Percentiles rank a stretch among this genome's conserved stretches.
Evolutionary conservation across 2,797 vertebrate genomes (phyloP).

Genomic region (Brotula barbata): DNA sequence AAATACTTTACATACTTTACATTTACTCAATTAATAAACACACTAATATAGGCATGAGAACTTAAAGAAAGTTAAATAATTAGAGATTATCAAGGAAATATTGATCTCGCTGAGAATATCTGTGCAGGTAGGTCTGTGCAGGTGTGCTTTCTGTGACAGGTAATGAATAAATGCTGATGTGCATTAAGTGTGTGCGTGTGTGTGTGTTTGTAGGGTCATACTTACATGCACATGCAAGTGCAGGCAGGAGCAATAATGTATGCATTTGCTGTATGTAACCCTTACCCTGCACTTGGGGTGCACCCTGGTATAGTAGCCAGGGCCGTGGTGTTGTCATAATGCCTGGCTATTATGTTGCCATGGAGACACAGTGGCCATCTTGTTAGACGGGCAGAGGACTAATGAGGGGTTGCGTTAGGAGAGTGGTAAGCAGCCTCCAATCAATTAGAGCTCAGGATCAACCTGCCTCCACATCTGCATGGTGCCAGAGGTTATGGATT

Average conservation of each 20-base stretch:
- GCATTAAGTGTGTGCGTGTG: slow-evolving; percentile 25
- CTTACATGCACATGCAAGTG: slow-evolving; percentile 68
- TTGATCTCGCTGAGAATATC: slow-evolving; percentile 70
- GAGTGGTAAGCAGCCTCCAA: slow-evolving; percentile 38
- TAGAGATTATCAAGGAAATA: slow-evolving; percentile 34
- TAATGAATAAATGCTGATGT: slow-evolving; percentile 56
- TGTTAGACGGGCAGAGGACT: slow-evolving; percentile 50
- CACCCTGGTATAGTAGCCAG: slow-evolving; percentile 37
- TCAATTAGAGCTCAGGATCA: slow-evolving; percentile 54
- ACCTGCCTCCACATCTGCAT: slow-evolving; percentile 47
- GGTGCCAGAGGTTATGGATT: slow-evolving; percentile 45
- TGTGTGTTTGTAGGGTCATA: slow-evolving; percentile 54
- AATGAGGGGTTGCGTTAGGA: slow-evolving; percentile 43
- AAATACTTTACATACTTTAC: slow-evolving; percentile 67
- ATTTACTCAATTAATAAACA: too few species aligned
- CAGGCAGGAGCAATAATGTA: slow-evolving; percentile 46
- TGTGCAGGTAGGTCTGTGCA: slow-evolving; percentile 76
- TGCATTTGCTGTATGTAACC: slow-evolving; percentile 38
- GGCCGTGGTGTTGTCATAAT: slow-evolving; percentile 43
- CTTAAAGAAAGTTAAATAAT: slow-evolving; percentile 45
- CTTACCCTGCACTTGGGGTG: slow-evolving; percentile 32
- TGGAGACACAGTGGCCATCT: slow-evolving; percentile 46
- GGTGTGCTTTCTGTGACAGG: slow-evolving; percentile 75
- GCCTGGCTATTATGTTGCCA: slow-evolving; percentile 49
- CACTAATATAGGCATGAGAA: slow-evolving; percentile 76